phyloP scores from a whole-genome alignment of 1,140 invertebrate genomes.

The Mamestra configurata region DNA sequence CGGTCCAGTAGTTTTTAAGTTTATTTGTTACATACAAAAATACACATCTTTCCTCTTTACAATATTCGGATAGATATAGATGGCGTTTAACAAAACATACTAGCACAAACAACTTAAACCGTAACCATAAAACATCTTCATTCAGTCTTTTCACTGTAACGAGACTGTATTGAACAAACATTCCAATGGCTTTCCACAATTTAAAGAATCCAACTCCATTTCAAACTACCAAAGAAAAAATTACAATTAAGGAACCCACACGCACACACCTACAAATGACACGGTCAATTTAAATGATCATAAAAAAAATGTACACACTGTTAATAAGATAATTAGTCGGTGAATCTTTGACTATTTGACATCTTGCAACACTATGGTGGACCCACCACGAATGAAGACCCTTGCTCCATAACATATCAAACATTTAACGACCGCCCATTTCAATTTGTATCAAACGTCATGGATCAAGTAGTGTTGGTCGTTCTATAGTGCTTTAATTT shows the following conservation, averaged over 20 bases:
- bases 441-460: not conserved
- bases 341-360: slow-evolving; percentile 79
- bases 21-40: too few species aligned
- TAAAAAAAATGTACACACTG: slow-evolving; percentile 56
- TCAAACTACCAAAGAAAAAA: not conserved
- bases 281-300: slow-evolving; percentile 53
- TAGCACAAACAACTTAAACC: too few species aligned
- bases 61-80: too few species aligned
- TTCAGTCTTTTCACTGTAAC: too few species aligned
- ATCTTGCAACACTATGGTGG: slow-evolving; percentile 48
- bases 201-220: not conserved
- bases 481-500: slow-evolving; percentile 61
- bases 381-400: slow-evolving; percentile 54
- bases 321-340: slow-evolving; percentile 78
- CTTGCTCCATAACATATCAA: slow-evolving; percentile 7
- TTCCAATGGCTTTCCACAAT: not conserved
- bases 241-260: slow-evolving; percentile 2
- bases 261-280: slow-evolving; percentile 42
- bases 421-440: not conserved
- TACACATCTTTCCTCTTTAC: too few species aligned
- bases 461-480: slow-evolving; percentile 60
- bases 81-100: too few species aligned
- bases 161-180: not conserved
- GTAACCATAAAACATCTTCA: too few species aligned
- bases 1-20: too few species aligned